Conservation (phyloP, 2,113 vertebrate species). For the Actenoides lindsayi region DNA sequence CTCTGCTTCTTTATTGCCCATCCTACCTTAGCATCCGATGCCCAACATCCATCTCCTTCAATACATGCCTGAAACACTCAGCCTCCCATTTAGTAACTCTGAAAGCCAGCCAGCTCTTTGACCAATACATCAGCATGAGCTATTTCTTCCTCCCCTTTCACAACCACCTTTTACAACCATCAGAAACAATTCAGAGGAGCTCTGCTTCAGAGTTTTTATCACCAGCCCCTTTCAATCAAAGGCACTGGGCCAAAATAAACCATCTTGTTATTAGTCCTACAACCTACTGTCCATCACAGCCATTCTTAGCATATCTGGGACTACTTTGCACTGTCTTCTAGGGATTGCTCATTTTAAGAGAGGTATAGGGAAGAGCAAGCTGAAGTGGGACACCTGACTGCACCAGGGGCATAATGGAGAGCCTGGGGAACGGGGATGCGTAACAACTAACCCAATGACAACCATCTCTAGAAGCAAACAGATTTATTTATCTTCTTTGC, state of each 20-base stretch:
- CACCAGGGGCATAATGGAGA: neutral
- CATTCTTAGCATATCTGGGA: neutral
- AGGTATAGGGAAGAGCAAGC: accelerated
- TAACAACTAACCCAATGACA: neutral
- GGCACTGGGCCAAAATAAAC: neutral
- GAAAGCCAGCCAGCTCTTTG: neutral
- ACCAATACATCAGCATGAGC: neutral
- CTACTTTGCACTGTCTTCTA: too few species aligned
- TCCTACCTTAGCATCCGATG: neutral
- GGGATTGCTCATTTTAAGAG: neutral
- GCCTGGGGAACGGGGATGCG: neutral
- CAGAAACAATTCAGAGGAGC: neutral
- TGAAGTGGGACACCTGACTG: neutral
- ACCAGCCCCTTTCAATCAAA: neutral
- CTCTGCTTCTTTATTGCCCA: neutral
- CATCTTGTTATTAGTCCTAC: neutral
- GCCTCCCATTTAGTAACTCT: neutral
- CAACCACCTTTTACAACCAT: neutral
- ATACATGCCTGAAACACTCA: neutral
- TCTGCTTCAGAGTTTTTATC: neutral
- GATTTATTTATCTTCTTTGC: neutral
- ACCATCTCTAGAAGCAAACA: neutral
- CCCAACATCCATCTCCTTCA: neutral
- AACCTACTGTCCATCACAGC: neutral
- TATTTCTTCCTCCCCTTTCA: neutral